These are phyloP conservation scores for Noctua janthina DNA, from an alignment of 2,888 invertebrate genomes.

Conservation along the genomic window DNA sequence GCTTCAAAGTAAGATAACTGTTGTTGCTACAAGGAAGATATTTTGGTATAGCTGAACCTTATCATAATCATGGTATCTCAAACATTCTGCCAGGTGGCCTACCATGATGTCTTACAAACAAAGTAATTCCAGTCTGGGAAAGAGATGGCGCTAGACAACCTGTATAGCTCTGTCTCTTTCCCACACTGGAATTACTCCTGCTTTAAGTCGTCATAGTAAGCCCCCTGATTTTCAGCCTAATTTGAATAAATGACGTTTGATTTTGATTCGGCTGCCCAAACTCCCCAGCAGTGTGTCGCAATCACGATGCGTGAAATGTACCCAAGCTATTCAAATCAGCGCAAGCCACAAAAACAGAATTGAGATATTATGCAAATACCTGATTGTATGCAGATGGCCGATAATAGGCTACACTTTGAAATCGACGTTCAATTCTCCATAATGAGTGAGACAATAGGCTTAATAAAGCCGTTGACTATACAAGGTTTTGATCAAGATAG, in stretches of 20 bases:
- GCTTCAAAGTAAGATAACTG: not conserved
- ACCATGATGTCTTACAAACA: no score
- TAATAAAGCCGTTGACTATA: conserved; percentile 87
- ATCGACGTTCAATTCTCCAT: conserved; percentile 87
- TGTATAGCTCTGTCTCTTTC: no score
- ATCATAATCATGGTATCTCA: no score
- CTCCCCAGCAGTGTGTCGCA: conserved; percentile 50
- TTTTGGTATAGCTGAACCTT: not conserved
- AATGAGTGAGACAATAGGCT: conserved; percentile 88
- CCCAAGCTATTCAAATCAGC: conserved; percentile 75
- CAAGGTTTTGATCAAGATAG: conserved; percentile 80
- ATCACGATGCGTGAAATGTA: conserved; percentile 70
- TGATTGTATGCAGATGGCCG: conserved; percentile 89
- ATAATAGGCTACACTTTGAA: conserved; percentile 85
- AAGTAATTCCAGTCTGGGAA: no score
- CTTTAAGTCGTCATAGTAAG: no score
- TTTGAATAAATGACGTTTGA: not conserved
- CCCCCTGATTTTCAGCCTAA: not conserved
- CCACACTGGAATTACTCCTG: no score
- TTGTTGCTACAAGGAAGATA: not conserved
- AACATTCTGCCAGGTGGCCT: conserved; percentile 1
- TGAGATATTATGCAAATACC: conserved; percentile 90
- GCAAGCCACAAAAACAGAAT: conserved; percentile 82
- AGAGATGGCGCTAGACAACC: no score
- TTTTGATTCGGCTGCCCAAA: conserved; percentile 28